Evolutionary conservation across 2,888 invertebrate genomes (phyloP), one percentile per base, ranked within the genome.

Genomic region (Volucella inflata): DNA sequence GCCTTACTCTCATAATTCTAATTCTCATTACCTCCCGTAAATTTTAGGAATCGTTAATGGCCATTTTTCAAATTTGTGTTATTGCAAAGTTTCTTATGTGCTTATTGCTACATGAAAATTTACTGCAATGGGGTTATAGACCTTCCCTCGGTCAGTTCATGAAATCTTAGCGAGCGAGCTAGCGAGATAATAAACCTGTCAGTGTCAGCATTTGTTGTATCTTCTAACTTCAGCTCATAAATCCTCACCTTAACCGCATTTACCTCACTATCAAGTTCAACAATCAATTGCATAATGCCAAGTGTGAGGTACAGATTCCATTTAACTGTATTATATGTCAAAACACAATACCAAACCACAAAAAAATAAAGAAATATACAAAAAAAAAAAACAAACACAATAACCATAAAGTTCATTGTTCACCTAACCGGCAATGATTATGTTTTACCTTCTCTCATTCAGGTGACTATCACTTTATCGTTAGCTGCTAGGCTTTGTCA

Each of bases 341-440:
- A 48, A 16, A 16, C 44, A 71, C 74, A 80, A 48, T 42, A 16
- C 44, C 48, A 46, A 36, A 11, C 40, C 8, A 30, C 68, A 42
- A 44, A 38, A 57, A 71, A 48, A 55, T 46, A 57, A 72, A 70
- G 51, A 53, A 80, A 80, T 75, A 64, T 21, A 21, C 4, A 21
- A 30, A 30, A 30, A 30, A 30, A 30, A 30, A 30, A 30, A 30
- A 1, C 30, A 30, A 30, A 55, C 44, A 38, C 84, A 79, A 75
- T 75, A 64, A 70, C 68, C 4, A 74, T 74, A 78, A 79, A 79
- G 70, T 84, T 75, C 75, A 80, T 70, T 84, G 80, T 71, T 84
- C 70, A 65, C 14, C 65, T 50, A 16, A 64, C 50, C 80, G 64
- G 51, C 70, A 68, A 14, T 68, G 79, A 55, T 62, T 65, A 46